A percentile compares a stretch with the other conserved stretches of the same genome.
Evolutionary conservation across 2,797 vertebrate species (phyloP).

Genomic region (Heliangelus exortis): DNA sequence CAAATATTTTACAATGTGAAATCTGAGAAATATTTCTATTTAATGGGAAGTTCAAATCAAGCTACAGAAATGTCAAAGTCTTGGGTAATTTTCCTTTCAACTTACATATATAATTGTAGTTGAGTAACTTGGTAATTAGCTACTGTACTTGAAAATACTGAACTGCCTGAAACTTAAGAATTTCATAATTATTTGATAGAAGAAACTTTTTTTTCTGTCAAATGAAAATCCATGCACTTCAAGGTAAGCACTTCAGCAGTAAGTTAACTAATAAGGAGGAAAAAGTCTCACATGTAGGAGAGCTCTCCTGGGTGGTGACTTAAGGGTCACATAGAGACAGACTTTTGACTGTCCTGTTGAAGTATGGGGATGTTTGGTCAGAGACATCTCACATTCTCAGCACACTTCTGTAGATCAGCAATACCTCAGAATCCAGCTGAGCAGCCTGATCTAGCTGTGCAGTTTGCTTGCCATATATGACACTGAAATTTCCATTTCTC

Average conservation of each 20-base stretch:
- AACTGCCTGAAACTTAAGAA: background rate
- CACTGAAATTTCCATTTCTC: background rate
- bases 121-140: background rate
- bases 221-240: background rate
- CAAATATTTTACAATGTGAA: background rate
- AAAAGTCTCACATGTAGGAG: background rate
- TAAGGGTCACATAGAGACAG: background rate
- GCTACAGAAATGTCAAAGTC: background rate
- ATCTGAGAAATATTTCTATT: background rate
- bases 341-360: background rate
- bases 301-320: background rate
- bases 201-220: background rate
- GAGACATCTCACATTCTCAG: background rate
- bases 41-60: constrained; percentile 1
- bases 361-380: background rate
- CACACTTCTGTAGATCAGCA: background rate
- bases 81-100: constrained; percentile 2
- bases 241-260: background rate
- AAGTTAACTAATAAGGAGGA: background rate
- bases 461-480: background rate
- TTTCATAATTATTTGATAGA: background rate
- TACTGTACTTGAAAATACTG: background rate
- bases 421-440: background rate
- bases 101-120: background rate
- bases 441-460: background rate